Percentiles rank a stretch among this genome's conserved stretches.
Conservation (phyloP, 2,888 invertebrate species). For the Luperina testacea region DNA sequence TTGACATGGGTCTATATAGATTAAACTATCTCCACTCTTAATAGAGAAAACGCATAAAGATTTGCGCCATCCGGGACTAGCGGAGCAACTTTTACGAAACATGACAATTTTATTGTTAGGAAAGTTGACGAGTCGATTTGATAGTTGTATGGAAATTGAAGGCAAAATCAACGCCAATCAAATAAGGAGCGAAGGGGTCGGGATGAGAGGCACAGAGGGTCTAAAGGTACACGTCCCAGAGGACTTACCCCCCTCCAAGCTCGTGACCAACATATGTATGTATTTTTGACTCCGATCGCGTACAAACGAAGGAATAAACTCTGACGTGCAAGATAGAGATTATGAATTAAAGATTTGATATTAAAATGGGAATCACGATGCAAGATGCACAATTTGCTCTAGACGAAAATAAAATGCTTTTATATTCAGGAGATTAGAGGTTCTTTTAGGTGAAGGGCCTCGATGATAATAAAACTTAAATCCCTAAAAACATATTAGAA, state of each 20-base stretch:
- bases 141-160: conserved; percentile 51
- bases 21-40: conserved; percentile 14
- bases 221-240: conserved; percentile 60
- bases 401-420: background rate
- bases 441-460: background rate
- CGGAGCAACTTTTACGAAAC: conserved; percentile 18
- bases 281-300: conserved; percentile 45
- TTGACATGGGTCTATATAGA: background rate
- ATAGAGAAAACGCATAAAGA: conserved; percentile 32
- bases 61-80: background rate
- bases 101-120: conserved; percentile 4
- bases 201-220: conserved; percentile 18
- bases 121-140: conserved; percentile 47
- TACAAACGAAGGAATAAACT: conserved; percentile 45
- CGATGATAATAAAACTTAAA: background rate
- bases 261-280: conserved; percentile 75
- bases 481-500: background rate
- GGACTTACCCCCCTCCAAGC: conserved; percentile 52
- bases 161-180: conserved; percentile 66
- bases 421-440: too few species aligned
- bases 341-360: conserved; percentile 1
- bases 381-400: background rate
- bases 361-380: background rate
- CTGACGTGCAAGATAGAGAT: conserved; percentile 6
- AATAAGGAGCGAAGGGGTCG: conserved; percentile 25